Conservation (phyloP, 2,888 invertebrate species). For the Spisula subtruncata region DNA sequence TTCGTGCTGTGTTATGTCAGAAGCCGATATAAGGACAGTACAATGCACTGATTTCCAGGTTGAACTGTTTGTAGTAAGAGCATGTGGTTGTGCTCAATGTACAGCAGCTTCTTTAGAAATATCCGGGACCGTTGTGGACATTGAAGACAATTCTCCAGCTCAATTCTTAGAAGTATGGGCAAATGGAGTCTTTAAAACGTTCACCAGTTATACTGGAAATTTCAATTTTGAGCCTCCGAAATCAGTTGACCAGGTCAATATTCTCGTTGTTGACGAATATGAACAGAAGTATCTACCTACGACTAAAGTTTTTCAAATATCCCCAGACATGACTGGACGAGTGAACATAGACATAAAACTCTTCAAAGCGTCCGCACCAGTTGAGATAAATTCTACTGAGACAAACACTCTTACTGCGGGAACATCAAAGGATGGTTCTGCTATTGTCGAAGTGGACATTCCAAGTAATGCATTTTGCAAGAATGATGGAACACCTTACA, state of each 20-base stretch:
- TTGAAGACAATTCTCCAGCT: background rate
- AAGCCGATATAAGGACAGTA: background rate
- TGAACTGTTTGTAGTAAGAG: background rate
- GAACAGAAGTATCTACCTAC: background rate
- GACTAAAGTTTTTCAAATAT: background rate
- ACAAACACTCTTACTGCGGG: background rate
- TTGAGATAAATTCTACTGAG: background rate
- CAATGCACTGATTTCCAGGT: background rate
- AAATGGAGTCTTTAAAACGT: background rate
- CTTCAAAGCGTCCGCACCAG: background rate
- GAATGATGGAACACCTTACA: conserved; percentile 13
- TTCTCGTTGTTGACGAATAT: background rate
- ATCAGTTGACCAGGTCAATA: background rate
- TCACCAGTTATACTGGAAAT: background rate
- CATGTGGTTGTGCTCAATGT: conserved; percentile 4
- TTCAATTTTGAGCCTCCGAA: background rate
- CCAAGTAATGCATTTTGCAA: conserved; percentile 16
- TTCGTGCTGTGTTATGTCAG: background rate
- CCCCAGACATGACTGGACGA: background rate
- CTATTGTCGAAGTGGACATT: background rate
- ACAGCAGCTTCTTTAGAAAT: background rate
- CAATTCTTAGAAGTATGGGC: conserved; percentile 4
- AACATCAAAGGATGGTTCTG: background rate
- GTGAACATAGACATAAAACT: background rate
- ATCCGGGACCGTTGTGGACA: background rate